Percentiles rank a stretch among this genome's conserved stretches.
Evolutionary conservation across 2,797 vertebrate species (phyloP).

Genomic region (Trachops cirrhosus): DNA sequence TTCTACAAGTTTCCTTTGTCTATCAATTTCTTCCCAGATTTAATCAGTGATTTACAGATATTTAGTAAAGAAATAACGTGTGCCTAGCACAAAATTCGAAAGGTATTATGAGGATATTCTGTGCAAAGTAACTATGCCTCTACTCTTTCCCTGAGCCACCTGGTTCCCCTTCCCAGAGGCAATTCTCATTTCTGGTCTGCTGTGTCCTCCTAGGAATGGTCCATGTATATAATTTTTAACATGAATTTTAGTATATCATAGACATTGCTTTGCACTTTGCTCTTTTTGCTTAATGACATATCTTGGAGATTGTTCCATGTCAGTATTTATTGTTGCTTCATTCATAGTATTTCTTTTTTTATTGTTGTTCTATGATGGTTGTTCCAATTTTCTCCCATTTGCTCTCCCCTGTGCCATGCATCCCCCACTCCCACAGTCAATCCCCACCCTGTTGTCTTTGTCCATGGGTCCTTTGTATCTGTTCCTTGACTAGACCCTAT

Average conservation of each 20-base stretch:
- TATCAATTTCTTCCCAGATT: neutral
- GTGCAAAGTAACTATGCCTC: neutral
- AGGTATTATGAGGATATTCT: neutral
- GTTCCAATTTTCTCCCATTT: too few species aligned
- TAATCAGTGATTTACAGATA: neutral
- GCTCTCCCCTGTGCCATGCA: too few species aligned
- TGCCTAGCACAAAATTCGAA: neutral
- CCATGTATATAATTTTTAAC: neutral
- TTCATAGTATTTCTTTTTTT: neutral
- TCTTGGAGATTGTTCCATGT: neutral
- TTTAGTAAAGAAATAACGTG: neutral
- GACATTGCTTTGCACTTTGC: neutral
- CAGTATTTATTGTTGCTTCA: neutral
- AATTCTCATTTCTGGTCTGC: neutral
- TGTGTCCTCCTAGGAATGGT: neutral
- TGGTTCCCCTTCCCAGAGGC: neutral
- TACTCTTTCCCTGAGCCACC: neutral
- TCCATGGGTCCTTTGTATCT: too few species aligned
- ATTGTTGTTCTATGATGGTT: too few species aligned
- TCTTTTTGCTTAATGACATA: conserved; percentile 10
- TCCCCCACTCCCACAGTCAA: too few species aligned
- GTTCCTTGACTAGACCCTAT: too few species aligned
- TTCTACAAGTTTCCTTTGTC: neutral
- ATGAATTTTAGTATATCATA: neutral
- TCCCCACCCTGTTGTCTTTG: too few species aligned